Base-by-base conservation (phyloP, 2,797 vertebrate species). In the Cephalopachus bancanus region DNA sequence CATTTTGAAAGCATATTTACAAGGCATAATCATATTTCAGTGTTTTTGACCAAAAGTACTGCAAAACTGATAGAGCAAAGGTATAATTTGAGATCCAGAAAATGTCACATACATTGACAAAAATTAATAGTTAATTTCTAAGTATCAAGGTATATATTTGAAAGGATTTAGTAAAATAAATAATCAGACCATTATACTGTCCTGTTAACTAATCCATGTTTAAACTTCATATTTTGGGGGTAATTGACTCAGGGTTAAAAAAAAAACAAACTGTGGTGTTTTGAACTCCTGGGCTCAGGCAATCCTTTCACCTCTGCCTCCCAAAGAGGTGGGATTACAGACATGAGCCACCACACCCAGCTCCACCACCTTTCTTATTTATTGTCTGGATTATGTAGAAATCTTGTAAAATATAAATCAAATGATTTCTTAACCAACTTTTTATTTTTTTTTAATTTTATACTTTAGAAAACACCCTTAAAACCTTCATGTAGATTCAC, bases 81-180 rank as follows among this genome's bases (percentile, higher is more conserved):
- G n/a, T 67, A 6, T 49, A 83, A 37, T 37, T 37, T 87, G 33
- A 92, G 15, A 92, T n/a, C 5, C n/a, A 90, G 75, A 91, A 92
- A 92, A 33, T 64, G 15, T 71, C 72, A 79, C 14, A 78, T 17
- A 72, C 5, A 86, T 83, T 19, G 89, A 69, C 62, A 91, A 74
- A 80, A 64, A 44, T 0, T 37, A 37, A 37, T 37, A 71, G 15
- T 59, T 20, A 86, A 88, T 83, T 83, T 94, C 16, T 87, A 86
- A 90, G 22, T 72, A 83, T 28, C 1, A 81, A 92, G 93, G 64
- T 10, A 44, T 26, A 11, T 67, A 88, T 88, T 69, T 95, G 81
- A 94, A 96, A 94, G 22, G 55, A 84, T 59, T 93, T 84, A 67
- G 59, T 28, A 37, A 69, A 84, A 83, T 5, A 74, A 91, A 80